phyloP scores from a whole-genome alignment of 1,140 invertebrate species.

The Protaetia brevitarsis region DNA sequence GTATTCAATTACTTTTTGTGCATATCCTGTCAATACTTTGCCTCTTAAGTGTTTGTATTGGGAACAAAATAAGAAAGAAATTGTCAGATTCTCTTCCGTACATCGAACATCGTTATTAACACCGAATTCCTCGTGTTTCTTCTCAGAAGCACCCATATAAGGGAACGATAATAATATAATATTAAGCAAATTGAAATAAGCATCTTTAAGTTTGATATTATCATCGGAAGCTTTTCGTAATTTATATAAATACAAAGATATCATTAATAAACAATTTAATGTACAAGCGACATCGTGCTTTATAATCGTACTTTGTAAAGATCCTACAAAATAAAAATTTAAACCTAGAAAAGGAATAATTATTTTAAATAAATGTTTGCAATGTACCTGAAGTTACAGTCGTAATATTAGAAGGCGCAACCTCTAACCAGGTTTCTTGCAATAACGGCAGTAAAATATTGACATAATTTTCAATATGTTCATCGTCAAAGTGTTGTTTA shows the following conservation, averaged over 20 bases:
- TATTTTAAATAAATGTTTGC: conserved; percentile 21
- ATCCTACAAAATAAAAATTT: not conserved
- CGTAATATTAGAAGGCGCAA: conserved; percentile 50
- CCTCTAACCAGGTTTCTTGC: conserved; percentile 72
- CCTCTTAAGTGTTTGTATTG: conserved; percentile 50
- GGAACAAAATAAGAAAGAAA: conserved; percentile 53
- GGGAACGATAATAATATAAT: not conserved
- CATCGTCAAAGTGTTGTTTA: not conserved
- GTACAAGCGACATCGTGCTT: conserved; percentile 37
- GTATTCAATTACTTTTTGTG: conserved; percentile 48
- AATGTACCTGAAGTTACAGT: conserved; percentile 36
- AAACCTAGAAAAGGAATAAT: not conserved
- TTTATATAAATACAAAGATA: conserved; percentile 36
- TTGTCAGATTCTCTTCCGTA: conserved; percentile 53
- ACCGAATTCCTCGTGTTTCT: conserved; percentile 16
- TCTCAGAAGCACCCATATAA: not conserved
- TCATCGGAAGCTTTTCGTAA: conserved; percentile 1
- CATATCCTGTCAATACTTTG: conserved; percentile 45
- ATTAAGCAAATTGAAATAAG: conserved; percentile 16
- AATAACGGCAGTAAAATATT: conserved; percentile 65
- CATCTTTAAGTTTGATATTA: conserved; percentile 15
- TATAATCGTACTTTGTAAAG: conserved; percentile 27
- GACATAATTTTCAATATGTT: conserved; percentile 52
- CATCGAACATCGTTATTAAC: conserved; percentile 51
- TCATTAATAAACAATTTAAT: conserved; percentile 39